phyloP scores from a whole-genome alignment of 2,888 invertebrate genomes.

The Agonopterix arenella region DNA sequence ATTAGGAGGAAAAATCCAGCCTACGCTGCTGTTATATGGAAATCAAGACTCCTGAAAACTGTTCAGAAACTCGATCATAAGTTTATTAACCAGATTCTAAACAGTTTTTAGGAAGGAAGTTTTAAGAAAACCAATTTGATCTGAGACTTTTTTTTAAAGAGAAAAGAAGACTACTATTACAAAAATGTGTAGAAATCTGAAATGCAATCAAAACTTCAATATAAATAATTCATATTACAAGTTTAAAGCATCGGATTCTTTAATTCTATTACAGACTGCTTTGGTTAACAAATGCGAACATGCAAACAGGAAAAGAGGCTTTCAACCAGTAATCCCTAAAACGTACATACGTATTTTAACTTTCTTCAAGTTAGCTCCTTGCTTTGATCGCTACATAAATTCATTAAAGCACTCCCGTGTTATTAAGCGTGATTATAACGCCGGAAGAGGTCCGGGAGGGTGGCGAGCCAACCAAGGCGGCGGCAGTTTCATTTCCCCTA shows the following conservation, averaged over 20 bases:
- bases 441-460: constrained; percentile 51
- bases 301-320: constrained; percentile 22
- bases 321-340: constrained; percentile 19
- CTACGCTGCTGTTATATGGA: too few species aligned
- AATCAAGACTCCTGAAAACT: too few species aligned
- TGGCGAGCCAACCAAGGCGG: constrained; percentile 43
- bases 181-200: too few species aligned
- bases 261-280: constrained; percentile 20
- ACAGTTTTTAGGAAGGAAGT: too few species aligned
- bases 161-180: too few species aligned
- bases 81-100: too few species aligned
- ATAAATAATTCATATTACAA: constrained; percentile 13
- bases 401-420: constrained; percentile 63
- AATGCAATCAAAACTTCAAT: too few species aligned
- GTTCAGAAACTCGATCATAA: too few species aligned
- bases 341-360: constrained; percentile 25
- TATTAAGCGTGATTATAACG: constrained; percentile 68
- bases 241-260: constrained; percentile 9
- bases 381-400: constrained; percentile 64
- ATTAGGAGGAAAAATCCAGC: too few species aligned
- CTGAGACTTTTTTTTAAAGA: too few species aligned
- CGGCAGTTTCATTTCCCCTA: constrained; percentile 65
- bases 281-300: constrained; percentile 29
- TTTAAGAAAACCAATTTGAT: too few species aligned
- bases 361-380: constrained; percentile 37